These are phyloP conservation scores for Globia sparganii DNA, from an alignment of 2,888 invertebrate genomes.

Conservation along the genomic window DNA sequence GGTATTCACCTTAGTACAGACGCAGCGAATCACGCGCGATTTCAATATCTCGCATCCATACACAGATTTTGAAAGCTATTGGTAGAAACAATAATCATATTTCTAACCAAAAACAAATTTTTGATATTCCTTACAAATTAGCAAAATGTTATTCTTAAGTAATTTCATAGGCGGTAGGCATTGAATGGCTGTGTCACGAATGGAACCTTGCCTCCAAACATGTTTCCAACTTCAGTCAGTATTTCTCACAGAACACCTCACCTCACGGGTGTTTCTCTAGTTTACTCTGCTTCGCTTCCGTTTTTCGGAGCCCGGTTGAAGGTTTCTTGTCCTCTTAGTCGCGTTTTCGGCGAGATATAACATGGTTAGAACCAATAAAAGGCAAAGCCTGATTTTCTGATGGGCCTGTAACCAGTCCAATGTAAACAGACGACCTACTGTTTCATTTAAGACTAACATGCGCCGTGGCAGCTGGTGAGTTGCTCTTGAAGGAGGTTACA, in stretches of 20 bases:
- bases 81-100: too few species aligned
- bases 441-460: background rate
- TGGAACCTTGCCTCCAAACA: background rate
- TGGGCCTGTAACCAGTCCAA: background rate
- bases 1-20: too few species aligned
- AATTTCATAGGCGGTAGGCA: background rate
- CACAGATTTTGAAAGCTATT: background rate
- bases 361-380: background rate
- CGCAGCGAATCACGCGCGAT: too few species aligned
- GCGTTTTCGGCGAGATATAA: background rate
- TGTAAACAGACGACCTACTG: background rate
- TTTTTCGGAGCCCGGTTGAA: background rate
- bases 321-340: background rate
- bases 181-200: background rate
- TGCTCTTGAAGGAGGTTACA: too few species aligned
- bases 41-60: background rate
- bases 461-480: too few species aligned
- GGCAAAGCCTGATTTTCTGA: background rate
- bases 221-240: background rate
- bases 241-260: too few species aligned
- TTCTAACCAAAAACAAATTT: too few species aligned
- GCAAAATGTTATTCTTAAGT: background rate
- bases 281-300: background rate
- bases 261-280: too few species aligned
- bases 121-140: too few species aligned